Conservation (phyloP, 2,113 vertebrate genomes). For the Gallinago media region DNA sequence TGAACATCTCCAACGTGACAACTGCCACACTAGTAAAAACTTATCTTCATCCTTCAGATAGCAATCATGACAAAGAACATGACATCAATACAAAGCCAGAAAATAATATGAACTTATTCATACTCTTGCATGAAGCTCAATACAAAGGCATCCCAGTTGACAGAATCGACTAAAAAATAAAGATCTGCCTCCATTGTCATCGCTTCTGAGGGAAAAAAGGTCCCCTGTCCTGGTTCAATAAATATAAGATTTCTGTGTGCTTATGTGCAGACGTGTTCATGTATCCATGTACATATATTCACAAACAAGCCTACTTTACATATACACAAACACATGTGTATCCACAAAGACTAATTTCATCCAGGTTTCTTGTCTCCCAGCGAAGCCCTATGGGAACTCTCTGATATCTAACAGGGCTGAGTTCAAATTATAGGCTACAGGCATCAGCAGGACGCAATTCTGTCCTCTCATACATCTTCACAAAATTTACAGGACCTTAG, state of each 20-base stretch:
- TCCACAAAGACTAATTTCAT: not conserved
- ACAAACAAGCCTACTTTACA: not conserved
- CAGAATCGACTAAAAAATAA: not conserved
- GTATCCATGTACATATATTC: not conserved
- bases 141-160: not conserved
- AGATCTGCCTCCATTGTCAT: not conserved
- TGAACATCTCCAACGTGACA: not conserved
- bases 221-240: not conserved
- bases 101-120: not conserved
- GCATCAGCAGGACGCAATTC: not conserved
- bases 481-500: not conserved
- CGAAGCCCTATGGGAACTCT: not conserved
- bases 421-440: not conserved
- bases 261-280: not conserved
- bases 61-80: not conserved
- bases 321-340: rapidly evolving
- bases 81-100: not conserved
- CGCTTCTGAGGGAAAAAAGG: not conserved
- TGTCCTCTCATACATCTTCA: not conserved
- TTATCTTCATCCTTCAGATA: not conserved
- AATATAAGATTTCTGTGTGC: not conserved
- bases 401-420: not conserved
- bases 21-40: not conserved
- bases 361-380: not conserved
- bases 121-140: not conserved